Percentiles rank a stretch among this genome's conserved stretches.
These are phyloP conservation scores for Ladona fulva DNA, from an alignment of 1,140 invertebrate species.

Conservation along the genomic window DNA sequence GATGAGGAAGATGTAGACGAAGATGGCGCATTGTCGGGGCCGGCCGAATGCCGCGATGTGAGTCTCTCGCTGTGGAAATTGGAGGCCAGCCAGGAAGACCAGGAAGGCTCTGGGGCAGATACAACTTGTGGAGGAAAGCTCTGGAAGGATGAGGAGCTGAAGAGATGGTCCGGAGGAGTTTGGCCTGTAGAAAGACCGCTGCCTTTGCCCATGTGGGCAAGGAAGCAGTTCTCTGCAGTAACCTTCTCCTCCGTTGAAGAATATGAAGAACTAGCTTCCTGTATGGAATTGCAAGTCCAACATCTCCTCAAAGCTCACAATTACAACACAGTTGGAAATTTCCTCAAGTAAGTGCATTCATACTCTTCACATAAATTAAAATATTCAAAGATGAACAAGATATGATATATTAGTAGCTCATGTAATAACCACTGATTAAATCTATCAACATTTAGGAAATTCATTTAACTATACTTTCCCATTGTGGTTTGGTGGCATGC, in stretches of 20 bases:
- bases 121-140: neutral
- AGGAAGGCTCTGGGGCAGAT: neutral
- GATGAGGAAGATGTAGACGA: slow-evolving; percentile 18
- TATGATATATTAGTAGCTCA: too few species aligned
- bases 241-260: slow-evolving; percentile 49
- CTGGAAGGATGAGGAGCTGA: slow-evolving; percentile 20
- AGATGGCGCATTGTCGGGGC: slow-evolving; percentile 14
- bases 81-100: neutral
- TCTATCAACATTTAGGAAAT: too few species aligned
- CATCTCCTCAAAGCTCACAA: slow-evolving; percentile 64
- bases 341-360: slow-evolving; percentile 44
- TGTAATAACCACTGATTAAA: too few species aligned
- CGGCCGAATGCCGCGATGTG: neutral
- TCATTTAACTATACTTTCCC: too few species aligned
- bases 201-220: slow-evolving; percentile 56
- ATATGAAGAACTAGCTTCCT: slow-evolving; percentile 68
- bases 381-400: too few species aligned
- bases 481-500: too few species aligned
- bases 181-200: slow-evolving; percentile 54
- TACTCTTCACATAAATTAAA: too few species aligned
- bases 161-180: slow-evolving; percentile 32
- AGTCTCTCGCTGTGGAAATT: neutral
- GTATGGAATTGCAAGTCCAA: slow-evolving; percentile 65
- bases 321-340: slow-evolving; percentile 81
- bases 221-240: slow-evolving; percentile 36